A percentile compares a stretch with the other conserved stretches of the same genome.
Evolutionary conservation across 64 coral and sea anemone species (phyloP).

Genomic region (Montipora sp.): DNA sequence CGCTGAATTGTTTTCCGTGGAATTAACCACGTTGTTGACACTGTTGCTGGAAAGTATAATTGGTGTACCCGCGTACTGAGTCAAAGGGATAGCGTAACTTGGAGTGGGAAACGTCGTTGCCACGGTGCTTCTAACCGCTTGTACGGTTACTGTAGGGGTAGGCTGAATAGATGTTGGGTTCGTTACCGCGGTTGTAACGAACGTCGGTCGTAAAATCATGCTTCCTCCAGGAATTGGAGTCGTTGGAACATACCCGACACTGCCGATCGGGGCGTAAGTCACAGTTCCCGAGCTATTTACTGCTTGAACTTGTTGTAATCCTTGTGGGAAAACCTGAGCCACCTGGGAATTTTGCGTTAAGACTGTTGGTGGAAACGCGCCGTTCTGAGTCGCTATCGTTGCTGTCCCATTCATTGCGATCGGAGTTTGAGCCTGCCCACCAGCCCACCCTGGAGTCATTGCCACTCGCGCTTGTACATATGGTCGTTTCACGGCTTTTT

Average conservation of each 20-base stretch:
- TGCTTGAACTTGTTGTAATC: slow-evolving; percentile 66
- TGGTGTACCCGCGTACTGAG: slow-evolving; percentile 71
- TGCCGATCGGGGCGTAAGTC: slow-evolving; percentile 82
- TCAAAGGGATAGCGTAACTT: slow-evolving; percentile 89
- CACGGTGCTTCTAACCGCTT: slow-evolving; percentile 79
- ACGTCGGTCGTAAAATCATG: slow-evolving; percentile 94
- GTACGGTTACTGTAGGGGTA: slow-evolving; percentile 68
- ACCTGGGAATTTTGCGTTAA: slow-evolving; percentile 78
- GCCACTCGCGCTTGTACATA: slow-evolving; percentile 90
- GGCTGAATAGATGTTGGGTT: slow-evolving; percentile 62
- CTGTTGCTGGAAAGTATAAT: slow-evolving; percentile 69
- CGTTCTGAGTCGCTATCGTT: slow-evolving; percentile 76
- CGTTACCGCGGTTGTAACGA: slow-evolving; percentile 81
- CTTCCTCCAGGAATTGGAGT: slow-evolving; percentile 88
- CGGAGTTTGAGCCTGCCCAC: slow-evolving; percentile 70
- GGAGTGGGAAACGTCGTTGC: slow-evolving; percentile 82
- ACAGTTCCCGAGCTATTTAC: slow-evolving; percentile 65
- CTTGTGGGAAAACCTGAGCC: slow-evolving; percentile 80
- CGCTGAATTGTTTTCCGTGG: slow-evolving; percentile 56
- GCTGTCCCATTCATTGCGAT: slow-evolving; percentile 86
- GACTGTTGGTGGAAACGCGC: slow-evolving; percentile 65
- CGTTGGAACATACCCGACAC: slow-evolving; percentile 79
- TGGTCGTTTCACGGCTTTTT: slow-evolving; percentile 91
- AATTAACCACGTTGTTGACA: slow-evolving; percentile 74
- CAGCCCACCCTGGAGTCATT: slow-evolving; percentile 74